Base-by-base conservation (phyloP, 2,113 vertebrate species). In the Lipophrys pholis region DNA sequence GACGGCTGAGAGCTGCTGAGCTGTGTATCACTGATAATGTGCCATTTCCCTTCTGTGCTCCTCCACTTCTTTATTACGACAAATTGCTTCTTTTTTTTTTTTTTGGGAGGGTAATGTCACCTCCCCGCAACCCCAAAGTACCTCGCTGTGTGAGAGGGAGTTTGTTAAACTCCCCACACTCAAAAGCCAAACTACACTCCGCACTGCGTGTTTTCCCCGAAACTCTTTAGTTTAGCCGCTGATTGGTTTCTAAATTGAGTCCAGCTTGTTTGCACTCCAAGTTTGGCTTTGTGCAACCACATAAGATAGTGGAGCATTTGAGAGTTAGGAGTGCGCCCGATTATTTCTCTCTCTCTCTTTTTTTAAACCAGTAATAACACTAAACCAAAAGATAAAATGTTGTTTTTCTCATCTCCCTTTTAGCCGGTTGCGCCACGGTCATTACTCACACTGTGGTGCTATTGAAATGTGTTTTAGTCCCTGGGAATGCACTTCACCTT, bases 1-100 rank as follows among this genome's bases (percentile, higher is more conserved):
- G 89, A 94, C 92, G 89, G 84, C 86, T 82, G 90, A 82, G 82
- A 87, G 81, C 83, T 85, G 88, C 89, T 81, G 87, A 91, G 76
- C 90, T 87, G 78, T 69, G 56, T 87, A 83, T 91, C 87, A 52
- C 58, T 85, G 80, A 88, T 93, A 93, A 92, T 89, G 78, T 86
- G 90, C 88, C 76, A 82, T 92, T 80, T 84, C 72, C 85, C 84
- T 90, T 59, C 78, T 75, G 56, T 73, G 60, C 73, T 84, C 91
- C 85, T 93, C 94, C 79, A 89, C 54, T 93, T 92, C 80, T 92
- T 72, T 82, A 82, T 84, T 76, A 77, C 60, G 21, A 85, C 82
- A 83, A 81, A 84, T 94, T 91, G 87, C 68, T 62, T 89, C 74
- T 90, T 73, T 73, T 91, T 85, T 45, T 45, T 9, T 10, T 15